These are phyloP conservation scores for Lepidurus packardi DNA, from an alignment of 1,140 invertebrate genomes.

Conservation along the genomic window DNA sequence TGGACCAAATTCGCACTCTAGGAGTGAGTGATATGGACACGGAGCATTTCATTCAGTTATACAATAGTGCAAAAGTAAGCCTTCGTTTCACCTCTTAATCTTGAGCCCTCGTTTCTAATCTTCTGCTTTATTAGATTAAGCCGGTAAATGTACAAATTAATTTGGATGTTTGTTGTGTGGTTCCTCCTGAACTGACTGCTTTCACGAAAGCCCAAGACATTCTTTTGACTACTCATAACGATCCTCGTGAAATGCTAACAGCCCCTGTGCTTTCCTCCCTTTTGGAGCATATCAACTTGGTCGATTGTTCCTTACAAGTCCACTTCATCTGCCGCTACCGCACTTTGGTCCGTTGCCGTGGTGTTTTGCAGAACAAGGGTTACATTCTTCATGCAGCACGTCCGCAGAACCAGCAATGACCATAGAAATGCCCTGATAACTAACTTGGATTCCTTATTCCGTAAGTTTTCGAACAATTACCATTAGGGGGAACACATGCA, in stretches of 20 bases:
- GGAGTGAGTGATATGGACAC: slow-evolving; percentile 87
- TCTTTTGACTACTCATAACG: slow-evolving; percentile 90
- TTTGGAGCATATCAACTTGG: not conserved
- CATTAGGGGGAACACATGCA: not conserved
- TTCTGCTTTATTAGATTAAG: slow-evolving; percentile 55
- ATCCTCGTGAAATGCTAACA: slow-evolving; percentile 69
- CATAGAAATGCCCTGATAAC: not conserved
- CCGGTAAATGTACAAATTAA: slow-evolving; percentile 93
- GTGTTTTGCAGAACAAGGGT: slow-evolving; percentile 80
- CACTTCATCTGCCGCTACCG: slow-evolving; percentile 73
- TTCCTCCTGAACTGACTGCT: slow-evolving; percentile 77
- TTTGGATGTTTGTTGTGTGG: slow-evolving; percentile 89
- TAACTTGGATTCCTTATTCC: not conserved
- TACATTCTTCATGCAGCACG: slow-evolving; percentile 53
- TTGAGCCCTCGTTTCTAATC: not conserved
- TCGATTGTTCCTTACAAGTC: slow-evolving; percentile 39
- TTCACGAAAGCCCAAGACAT: slow-evolving; percentile 88
- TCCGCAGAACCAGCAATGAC: not conserved
- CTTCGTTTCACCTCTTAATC: slow-evolving; percentile 38
- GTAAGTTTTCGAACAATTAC: not conserved
- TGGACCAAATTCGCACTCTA: slow-evolving; percentile 62
- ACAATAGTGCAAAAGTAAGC: slow-evolving; percentile 63
- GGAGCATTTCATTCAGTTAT: slow-evolving; percentile 65
- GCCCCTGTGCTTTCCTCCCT: slow-evolving; percentile 34
- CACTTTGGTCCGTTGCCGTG: slow-evolving; percentile 79